These are phyloP conservation scores for Anguilla megastoma DNA, from an alignment of 2,797 vertebrate species.

Conservation along the genomic window DNA sequence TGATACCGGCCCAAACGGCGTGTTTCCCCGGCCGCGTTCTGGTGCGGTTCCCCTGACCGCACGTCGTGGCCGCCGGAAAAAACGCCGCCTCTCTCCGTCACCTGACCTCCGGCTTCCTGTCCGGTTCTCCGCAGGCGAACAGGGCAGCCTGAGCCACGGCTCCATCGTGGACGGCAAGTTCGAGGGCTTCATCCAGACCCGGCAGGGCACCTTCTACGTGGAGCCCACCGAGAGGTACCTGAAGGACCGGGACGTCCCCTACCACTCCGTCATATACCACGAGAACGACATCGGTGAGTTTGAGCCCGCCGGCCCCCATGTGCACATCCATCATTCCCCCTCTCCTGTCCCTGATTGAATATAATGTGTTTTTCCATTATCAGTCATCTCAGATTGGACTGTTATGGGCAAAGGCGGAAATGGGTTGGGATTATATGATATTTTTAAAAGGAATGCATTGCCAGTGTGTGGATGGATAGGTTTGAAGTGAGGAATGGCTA, in stretches of 20 bases:
- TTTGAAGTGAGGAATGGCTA: background rate
- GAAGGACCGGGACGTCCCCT: constrained; percentile 75
- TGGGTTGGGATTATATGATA: background rate
- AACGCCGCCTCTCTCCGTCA: background rate
- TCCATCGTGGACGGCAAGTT: constrained; percentile 91
- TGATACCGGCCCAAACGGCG: background rate
- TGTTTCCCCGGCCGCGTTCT: background rate
- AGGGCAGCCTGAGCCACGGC: constrained; percentile 87
- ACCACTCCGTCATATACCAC: constrained; percentile 97
- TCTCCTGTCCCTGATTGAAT: background rate
- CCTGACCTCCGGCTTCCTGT: background rate
- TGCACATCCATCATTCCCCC: background rate
- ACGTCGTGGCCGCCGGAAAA: too few species aligned
- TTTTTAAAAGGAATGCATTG: background rate
- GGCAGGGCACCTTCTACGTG: constrained; percentile 88
- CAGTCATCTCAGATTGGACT: background rate
- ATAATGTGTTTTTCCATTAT: background rate
- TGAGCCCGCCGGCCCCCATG: background rate
- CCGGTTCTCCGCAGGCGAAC: constrained; percentile 78
- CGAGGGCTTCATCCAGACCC: constrained; percentile 93
- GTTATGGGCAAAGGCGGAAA: background rate
- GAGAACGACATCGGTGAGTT: constrained; percentile 94
- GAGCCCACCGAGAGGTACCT: constrained; percentile 94
- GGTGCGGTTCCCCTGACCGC: background rate
- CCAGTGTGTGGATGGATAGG: background rate